phyloP scores from a whole-genome alignment of 1,140 invertebrate genomes.

The Eueides isabella region DNA sequence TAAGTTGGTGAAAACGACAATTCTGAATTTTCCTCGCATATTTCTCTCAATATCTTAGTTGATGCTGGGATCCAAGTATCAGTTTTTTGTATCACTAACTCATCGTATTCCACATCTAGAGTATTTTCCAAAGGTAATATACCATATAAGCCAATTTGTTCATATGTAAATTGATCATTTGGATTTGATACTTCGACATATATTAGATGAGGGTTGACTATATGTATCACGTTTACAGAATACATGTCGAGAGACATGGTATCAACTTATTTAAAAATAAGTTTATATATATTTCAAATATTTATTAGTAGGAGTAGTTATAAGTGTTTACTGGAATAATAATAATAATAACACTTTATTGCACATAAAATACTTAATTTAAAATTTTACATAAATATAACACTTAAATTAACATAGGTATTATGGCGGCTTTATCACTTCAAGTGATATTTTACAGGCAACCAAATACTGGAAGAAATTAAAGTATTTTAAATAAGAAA shows the following conservation, averaged over 20 bases:
- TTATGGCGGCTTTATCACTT: no score
- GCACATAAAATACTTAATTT: no score
- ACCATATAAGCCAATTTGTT: constrained; percentile 72
- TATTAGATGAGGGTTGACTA: constrained; percentile 67
- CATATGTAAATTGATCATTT: constrained; percentile 49
- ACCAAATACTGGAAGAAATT: no score
- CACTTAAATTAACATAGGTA: no score
- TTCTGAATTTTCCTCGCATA: constrained; percentile 42
- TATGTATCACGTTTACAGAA: constrained; percentile 58
- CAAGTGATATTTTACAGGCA: no score
- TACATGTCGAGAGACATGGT: constrained; percentile 56
- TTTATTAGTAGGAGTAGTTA: not conserved
- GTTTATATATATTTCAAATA: not conserved
- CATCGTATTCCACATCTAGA: constrained; percentile 42
- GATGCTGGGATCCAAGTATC: constrained; percentile 56
- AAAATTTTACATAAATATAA: no score
- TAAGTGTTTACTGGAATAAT: no score
- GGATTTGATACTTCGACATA: constrained; percentile 58
- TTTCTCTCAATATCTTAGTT: constrained; percentile 44
- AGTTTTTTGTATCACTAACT: constrained; percentile 37
- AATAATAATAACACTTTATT: no score
- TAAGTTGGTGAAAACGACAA: constrained; percentile 57
- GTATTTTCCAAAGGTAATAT: constrained; percentile 54
- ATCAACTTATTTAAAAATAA: not conserved
- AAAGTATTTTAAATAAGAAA: not conserved